These are phyloP conservation scores for Heptranchias perlo DNA, from an alignment of 2,113 vertebrate genomes.

Conservation along the genomic window DNA sequence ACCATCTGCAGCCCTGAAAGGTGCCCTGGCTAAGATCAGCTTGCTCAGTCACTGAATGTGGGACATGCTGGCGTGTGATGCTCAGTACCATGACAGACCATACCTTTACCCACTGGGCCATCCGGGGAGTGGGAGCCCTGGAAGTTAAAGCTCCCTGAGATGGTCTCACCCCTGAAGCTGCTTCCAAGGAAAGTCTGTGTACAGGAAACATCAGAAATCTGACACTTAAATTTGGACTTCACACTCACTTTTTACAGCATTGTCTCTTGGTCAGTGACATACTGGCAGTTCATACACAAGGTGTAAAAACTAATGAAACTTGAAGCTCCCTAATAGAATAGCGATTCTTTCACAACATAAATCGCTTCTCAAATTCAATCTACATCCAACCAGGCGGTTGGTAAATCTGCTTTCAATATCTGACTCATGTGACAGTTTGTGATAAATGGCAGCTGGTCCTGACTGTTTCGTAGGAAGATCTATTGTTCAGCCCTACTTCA, in stretches of 20 bases:
- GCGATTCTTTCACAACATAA: neutral
- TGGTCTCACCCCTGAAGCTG: no score
- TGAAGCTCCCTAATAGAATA: neutral
- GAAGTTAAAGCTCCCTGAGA: neutral
- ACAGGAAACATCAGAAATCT: neutral
- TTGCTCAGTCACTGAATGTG: neutral
- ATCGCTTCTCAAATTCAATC: neutral
- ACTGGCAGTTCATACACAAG: neutral
- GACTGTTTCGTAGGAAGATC: neutral
- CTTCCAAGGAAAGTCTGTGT: neutral
- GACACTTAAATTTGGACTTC: neutral
- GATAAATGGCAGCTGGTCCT: neutral
- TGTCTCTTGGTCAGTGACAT: neutral
- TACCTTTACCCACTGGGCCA: neutral
- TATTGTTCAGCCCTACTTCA: neutral
- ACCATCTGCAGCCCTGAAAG: neutral
- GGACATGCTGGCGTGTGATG: neutral
- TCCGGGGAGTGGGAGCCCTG: neutral
- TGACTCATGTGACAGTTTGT: neutral
- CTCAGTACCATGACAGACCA: neutral
- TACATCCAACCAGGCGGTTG: neutral
- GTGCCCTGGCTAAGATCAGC: neutral
- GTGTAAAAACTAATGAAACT: neutral
- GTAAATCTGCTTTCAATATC: neutral
- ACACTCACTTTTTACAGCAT: neutral